A percentile compares a stretch with the other conserved stretches of the same genome.
phyloP scores from a whole-genome alignment of 2,888 invertebrate genomes.

The Emmelina monodactyla region DNA sequence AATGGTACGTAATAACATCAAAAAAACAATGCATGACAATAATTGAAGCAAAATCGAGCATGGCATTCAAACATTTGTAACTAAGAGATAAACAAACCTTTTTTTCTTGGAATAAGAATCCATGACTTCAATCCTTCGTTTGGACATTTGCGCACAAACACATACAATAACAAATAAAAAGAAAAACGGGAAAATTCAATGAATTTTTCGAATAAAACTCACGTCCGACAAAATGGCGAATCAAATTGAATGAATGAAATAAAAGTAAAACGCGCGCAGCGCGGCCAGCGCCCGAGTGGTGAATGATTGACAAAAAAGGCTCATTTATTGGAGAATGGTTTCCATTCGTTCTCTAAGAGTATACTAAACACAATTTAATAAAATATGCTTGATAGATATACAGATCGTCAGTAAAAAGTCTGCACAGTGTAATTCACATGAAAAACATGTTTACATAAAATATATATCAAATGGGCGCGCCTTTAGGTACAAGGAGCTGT shows the following conservation, averaged over 20 bases:
- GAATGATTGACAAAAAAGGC: too few species aligned
- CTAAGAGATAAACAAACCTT: conserved; percentile 63
- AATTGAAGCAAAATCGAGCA: conserved; percentile 22
- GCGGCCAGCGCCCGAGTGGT: too few species aligned
- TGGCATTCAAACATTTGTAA: conserved; percentile 23
- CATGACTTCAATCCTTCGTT: conserved; percentile 85
- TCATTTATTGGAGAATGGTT: too few species aligned
- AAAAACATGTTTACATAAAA: too few species aligned
- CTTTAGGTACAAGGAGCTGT: too few species aligned
- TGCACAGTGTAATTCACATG: too few species aligned
- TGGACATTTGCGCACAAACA: conserved; percentile 70
- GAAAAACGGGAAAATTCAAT: conserved; percentile 21
- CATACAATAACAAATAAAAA: conserved; percentile 27
- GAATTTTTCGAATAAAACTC: conserved; percentile 26
- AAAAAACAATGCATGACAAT: conserved; percentile 2
- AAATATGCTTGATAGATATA: too few species aligned
- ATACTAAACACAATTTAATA: too few species aligned
- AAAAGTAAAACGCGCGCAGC: not conserved
- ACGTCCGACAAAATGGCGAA: conserved; percentile 52
- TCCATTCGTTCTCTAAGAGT: too few species aligned
- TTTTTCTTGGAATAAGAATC: conserved; percentile 83
- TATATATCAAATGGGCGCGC: too few species aligned
- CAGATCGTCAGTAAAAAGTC: too few species aligned
- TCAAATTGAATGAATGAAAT: not conserved
- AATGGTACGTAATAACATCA: too few species aligned